Conservation (phyloP, 2,113 vertebrate genomes). For the Oplegnathus fasciatus region DNA sequence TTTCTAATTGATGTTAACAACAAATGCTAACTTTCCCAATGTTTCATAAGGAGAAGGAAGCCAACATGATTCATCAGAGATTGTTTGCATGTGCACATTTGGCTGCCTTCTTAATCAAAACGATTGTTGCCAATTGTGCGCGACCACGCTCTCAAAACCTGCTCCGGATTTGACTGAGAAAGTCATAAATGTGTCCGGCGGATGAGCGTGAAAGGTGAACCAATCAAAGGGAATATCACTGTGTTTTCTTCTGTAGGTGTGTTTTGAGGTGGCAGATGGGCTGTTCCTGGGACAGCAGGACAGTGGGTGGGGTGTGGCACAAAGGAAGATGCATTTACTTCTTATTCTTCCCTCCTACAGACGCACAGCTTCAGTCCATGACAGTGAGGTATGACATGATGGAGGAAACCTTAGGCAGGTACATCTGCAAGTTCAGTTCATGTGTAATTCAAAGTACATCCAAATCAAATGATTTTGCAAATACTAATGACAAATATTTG, state of each 20-base stretch:
- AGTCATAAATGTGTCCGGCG: constrained; percentile 25
- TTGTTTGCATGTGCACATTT: constrained; percentile 59
- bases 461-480: constrained; percentile 65
- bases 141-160: neutral
- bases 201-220: neutral
- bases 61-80: constrained; percentile 28
- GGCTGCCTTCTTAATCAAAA: constrained; percentile 38
- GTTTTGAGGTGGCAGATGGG: constrained; percentile 43
- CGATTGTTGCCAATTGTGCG: neutral
- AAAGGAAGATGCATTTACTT: constrained; percentile 25
- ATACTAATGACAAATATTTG: constrained; percentile 69
- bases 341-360: constrained; percentile 17
- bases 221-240: constrained; percentile 12
- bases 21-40: constrained; percentile 46
- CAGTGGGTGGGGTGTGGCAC: constrained; percentile 41
- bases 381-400: constrained; percentile 37
- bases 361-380: constrained; percentile 9
- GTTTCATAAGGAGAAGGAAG: constrained; percentile 26
- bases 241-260: constrained; percentile 17
- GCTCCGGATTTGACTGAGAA: constrained; percentile 36
- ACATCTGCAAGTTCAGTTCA: constrained; percentile 27
- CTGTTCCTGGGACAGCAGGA: constrained; percentile 27
- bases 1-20: constrained; percentile 52
- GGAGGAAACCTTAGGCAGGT: constrained; percentile 27
- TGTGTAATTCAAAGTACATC: constrained; percentile 58